Conservation (phyloP, 1,140 invertebrate genomes). For the Philotrypesis tridentata region DNA sequence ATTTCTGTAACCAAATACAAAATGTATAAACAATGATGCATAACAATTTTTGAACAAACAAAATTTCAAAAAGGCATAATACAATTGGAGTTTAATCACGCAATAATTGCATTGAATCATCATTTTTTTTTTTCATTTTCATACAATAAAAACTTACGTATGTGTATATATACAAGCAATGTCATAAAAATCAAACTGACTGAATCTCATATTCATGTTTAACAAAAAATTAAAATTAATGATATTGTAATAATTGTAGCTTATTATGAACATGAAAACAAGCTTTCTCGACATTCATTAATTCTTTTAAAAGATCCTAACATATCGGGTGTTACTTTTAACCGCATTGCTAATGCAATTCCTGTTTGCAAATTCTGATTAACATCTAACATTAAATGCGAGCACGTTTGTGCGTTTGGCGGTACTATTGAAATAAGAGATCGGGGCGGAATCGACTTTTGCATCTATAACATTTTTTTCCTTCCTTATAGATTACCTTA, state of each 20-base stretch:
- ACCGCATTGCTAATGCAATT: not conserved
- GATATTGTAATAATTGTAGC: conserved; percentile 20
- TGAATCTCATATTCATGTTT: conserved; percentile 41
- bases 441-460: conserved; percentile 19
- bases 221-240: conserved; percentile 6
- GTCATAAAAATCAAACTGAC: conserved; percentile 31
- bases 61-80: conserved; percentile 36
- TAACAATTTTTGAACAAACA: not conserved
- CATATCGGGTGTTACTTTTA: not conserved
- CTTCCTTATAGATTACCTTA: conserved; percentile 5
- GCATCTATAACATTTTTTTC: conserved; percentile 2
- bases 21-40: not conserved
- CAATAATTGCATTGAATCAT: conserved; percentile 20
- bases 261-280: conserved; percentile 19
- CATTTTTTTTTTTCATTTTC: conserved; percentile 23
- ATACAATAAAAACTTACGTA: conserved; percentile 32
- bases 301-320: conserved; percentile 1
- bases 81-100: conserved; percentile 40
- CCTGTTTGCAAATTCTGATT: conserved; percentile 7
- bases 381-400: conserved; percentile 38
- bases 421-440: conserved; percentile 26
- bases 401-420: conserved; percentile 36
- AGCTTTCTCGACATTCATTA: not conserved
- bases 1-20: not conserved
- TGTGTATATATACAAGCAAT: conserved; percentile 34